Base-by-base conservation (phyloP, 92 coral and sea anemone genomes). In the Palythoa caribaeorum region DNA sequence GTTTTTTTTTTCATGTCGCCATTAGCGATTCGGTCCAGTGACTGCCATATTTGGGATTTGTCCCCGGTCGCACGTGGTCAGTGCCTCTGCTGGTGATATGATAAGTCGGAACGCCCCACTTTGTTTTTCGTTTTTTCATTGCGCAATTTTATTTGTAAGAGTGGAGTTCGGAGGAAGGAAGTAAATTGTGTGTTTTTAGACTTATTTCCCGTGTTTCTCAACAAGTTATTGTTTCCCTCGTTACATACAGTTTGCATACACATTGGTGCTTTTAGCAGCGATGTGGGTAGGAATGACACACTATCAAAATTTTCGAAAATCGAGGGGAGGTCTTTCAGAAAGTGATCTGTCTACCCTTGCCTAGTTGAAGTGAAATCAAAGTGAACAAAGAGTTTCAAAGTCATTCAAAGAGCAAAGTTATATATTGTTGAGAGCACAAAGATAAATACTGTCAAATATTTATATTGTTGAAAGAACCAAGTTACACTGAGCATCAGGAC, bases 281-380 rank as follows among this genome's bases (percentile, higher is more conserved):
- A 69, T 69, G 3, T 1, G 39, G 73, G 73, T 69, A 69, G 73
- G 73, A 1, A 28, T 39, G 73, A 35, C 73, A 69, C 73, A 69
- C 73, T 69, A 69, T 69, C 73, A 69, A 69, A 69, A 69, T 69
- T 69, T 69, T 69, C 73, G 73, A 69, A 69, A 69, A 69, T 69
- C 73, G 73, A 69, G 73, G 73, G 39, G 73, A 17, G 3, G 19
- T 69, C 73, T 69, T 69, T 69, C 73, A 39, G 73, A 69, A 69
- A 69, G 73, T 1, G 73, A 69, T 69, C 73, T 69, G 73, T 69
- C 73, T 69, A 69, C 73, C 73, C 73, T 69, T 69, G 40, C 73
- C 73, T 69, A 69, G 73, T 28, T 3, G 68, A 60, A 60, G 68
- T 60, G 68, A 60, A 60, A 60, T 69, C 73, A 69, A 69, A 69